Evolutionary conservation across 2,888 invertebrate species (phyloP), one percentile per base, ranked within the genome.

Genomic region (Catocala nupta): DNA sequence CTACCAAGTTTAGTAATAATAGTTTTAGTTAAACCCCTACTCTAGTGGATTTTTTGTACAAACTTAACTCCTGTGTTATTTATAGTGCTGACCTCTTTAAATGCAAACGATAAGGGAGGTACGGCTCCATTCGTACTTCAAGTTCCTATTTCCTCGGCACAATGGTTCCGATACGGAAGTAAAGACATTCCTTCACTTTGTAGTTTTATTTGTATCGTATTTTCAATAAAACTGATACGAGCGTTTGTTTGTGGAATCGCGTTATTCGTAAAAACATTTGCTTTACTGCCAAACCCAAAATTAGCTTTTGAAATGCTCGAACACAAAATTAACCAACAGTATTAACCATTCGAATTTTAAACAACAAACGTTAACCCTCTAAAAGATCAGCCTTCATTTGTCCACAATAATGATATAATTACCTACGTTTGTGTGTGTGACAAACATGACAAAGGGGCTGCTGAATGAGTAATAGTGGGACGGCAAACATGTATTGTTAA

Each of bases 131-230:
- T 74, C 49, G 71, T 63, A 69, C 77, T 74, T 76, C 63, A 60
- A 71, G 70, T 73, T 71, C 64, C 71, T 55, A 74, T 80, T 82
- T 81, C 65, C 73, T 70, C 51, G 48, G 57, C 66, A 71, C 60
- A 81, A 75, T 74, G 13, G 51, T 42, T 63, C 42, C 54, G 57
- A 56, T 57, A 63, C 65, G 70, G 67, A 76, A 75, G 65, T 55
- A 61, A 68, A 73, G 65, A 71, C 63, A 71, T 72, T 75, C 68
- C 63, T 71, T 48, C 34, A 70, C 65, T 74, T 73, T 71, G 70
- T 77, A 69, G 58, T 75, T 74, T 69, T 70, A 73, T 72, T 71
- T 66, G 50, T 63, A 71, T 70, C 57, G 58, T 73, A 68, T 77
- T 73, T 73, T 68, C 59, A 59, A 70, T 69, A 70, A 70, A 70